Percentiles rank a stretch among this genome's conserved stretches.
Evolutionary conservation across 2,888 invertebrate species (phyloP).

Genomic region (Heteromyza rotundicornis): DNA sequence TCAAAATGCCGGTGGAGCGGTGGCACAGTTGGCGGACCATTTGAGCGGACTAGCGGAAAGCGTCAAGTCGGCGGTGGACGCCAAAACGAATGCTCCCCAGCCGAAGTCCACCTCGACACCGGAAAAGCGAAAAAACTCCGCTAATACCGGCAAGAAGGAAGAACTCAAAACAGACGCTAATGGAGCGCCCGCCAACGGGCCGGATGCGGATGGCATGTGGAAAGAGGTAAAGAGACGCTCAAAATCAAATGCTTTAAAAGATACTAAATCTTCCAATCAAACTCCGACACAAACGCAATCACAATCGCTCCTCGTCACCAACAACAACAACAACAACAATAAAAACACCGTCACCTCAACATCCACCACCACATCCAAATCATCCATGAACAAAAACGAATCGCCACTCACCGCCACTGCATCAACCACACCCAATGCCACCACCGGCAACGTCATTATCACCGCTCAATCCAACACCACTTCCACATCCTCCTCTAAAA

Average conservation of each 20-base stretch:
- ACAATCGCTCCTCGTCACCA: conserved; percentile 32
- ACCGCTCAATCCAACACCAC: conserved; percentile 33
- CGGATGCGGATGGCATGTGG: conserved; percentile 56
- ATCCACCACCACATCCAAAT: conserved; percentile 18
- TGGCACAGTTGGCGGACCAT: conserved; percentile 55
- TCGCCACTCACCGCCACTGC: conserved; percentile 14
- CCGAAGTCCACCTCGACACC: conserved; percentile 43
- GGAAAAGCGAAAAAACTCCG: conserved; percentile 32
- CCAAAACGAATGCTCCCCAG: conserved; percentile 22
- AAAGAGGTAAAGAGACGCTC: conserved; percentile 69
- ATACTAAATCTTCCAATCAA: conserved; percentile 52
- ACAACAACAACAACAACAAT: conserved; percentile 40
- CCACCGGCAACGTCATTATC: conserved; percentile 51
- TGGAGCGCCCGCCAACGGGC: conserved; percentile 69
- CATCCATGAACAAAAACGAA: conserved; percentile 19
- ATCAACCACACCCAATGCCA: conserved; percentile 22
- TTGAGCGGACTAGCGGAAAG: conserved; percentile 58
- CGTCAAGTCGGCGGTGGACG: conserved; percentile 40
- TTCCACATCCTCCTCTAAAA: conserved; percentile 24
- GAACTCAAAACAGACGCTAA: conserved; percentile 23
- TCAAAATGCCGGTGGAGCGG: conserved; percentile 39
- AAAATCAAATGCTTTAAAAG: conserved; percentile 65
- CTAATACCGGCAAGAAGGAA: conserved; percentile 29
- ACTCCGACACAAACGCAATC: conserved; percentile 38
- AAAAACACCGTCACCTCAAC: conserved; percentile 33